Evolutionary conservation across 2,888 invertebrate species (phyloP).

Genomic region (Drosophila parthenogenetica): DNA sequence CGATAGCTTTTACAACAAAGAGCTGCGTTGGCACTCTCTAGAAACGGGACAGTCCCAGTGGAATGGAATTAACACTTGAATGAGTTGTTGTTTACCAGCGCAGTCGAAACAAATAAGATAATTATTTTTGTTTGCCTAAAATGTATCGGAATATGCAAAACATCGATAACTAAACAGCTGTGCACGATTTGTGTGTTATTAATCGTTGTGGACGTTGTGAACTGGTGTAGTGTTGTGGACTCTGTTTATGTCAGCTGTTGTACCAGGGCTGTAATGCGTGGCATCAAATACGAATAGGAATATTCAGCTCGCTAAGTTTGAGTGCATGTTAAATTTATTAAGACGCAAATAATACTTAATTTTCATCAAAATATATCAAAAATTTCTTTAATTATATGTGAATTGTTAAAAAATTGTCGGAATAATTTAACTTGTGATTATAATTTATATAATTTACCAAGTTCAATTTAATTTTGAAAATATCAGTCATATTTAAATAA

Average conservation of each 20-base stretch:
- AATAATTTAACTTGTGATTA: too few species aligned
- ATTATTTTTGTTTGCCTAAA: constrained; percentile 31
- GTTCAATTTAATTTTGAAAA: too few species aligned
- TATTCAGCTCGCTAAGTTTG: too few species aligned
- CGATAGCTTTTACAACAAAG: constrained; percentile 1
- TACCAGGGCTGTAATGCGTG: constrained; percentile 14
- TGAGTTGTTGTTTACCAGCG: constrained; percentile 13
- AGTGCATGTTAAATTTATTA: too few species aligned
- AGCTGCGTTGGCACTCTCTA: background rate
- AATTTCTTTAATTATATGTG: too few species aligned
- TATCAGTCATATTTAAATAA: too few species aligned
- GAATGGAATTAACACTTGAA: constrained; percentile 11
- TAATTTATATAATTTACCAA: too few species aligned
- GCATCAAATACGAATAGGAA: too few species aligned
- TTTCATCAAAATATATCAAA: too few species aligned
- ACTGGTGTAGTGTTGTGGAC: background rate
- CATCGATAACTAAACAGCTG: constrained; percentile 38
- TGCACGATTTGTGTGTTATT: background rate
- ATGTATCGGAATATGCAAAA: constrained; percentile 24
- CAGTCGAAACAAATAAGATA: constrained; percentile 30
- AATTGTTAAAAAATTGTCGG: too few species aligned
- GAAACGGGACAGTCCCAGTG: constrained; percentile 12
- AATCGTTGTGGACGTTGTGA: constrained; percentile 21
- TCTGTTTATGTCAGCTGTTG: constrained; percentile 22
- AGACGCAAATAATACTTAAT: too few species aligned